A percentile compares a stretch with the other conserved stretches of the same genome.
These are phyloP conservation scores for Mythimna ferrago DNA, from an alignment of 2,888 invertebrate species.

Conservation along the genomic window DNA sequence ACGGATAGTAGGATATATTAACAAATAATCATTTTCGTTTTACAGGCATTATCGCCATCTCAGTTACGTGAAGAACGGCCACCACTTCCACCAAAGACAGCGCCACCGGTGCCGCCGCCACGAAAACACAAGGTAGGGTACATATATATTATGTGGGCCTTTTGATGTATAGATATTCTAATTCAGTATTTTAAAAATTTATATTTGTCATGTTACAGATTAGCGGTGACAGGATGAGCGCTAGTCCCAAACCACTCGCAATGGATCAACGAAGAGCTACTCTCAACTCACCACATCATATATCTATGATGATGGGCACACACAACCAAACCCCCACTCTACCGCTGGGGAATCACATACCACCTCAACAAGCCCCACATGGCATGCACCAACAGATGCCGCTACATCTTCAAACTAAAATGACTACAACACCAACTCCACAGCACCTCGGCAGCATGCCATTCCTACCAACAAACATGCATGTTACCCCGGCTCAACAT, in stretches of 20 bases:
- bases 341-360: slow-evolving; percentile 67
- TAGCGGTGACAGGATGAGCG: slow-evolving; percentile 79
- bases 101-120: slow-evolving; percentile 88
- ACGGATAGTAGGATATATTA: not conserved
- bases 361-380: slow-evolving; percentile 62
- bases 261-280: slow-evolving; percentile 79
- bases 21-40: slow-evolving; percentile 4
- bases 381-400: slow-evolving; percentile 67
- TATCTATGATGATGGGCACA: slow-evolving; percentile 57
- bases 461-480: slow-evolving; percentile 77
- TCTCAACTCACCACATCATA: slow-evolving; percentile 67
- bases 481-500: slow-evolving; percentile 67
- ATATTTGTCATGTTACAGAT: slow-evolving; percentile 65
- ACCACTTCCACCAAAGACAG: slow-evolving; percentile 86
- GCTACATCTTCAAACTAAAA: slow-evolving; percentile 74
- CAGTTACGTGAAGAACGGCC: slow-evolving; percentile 86
- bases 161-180: not conserved
- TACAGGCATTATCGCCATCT: slow-evolving; percentile 80
- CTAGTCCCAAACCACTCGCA: slow-evolving; percentile 80
- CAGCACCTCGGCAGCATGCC: slow-evolving; percentile 84
- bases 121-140: slow-evolving; percentile 84
- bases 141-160: slow-evolving; percentile 1
- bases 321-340: slow-evolving; percentile 38
- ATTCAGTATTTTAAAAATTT: not conserved
- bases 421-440: slow-evolving; percentile 64